These are phyloP conservation scores for Epinephelus malabaricus DNA, from an alignment of 2,797 vertebrate genomes.

Conservation along the genomic window DNA sequence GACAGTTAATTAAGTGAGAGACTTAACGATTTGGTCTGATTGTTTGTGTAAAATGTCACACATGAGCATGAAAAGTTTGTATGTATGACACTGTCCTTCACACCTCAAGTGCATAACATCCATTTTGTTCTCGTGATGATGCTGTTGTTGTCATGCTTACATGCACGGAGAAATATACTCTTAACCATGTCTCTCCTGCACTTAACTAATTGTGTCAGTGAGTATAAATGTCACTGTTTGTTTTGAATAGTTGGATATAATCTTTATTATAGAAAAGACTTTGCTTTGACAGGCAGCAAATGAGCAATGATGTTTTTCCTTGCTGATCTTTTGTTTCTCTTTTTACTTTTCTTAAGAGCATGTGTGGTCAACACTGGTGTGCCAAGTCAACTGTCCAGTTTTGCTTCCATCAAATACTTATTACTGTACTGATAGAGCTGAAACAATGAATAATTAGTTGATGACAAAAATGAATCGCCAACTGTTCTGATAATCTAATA, in stretches of 20 bases:
- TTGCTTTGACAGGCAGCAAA: neutral
- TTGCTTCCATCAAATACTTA: too few relatives aligned
- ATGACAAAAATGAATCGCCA: too few relatives aligned
- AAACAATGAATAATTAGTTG: too few relatives aligned
- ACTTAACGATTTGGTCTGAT: neutral
- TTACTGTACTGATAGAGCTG: too few relatives aligned
- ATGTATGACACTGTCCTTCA: constrained; percentile 9
- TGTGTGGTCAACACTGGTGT: too few relatives aligned
- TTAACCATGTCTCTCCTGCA: neutral
- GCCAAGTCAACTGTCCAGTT: too few relatives aligned
- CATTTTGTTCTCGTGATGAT: neutral
- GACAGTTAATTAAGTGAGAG: neutral
- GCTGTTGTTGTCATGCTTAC: neutral
- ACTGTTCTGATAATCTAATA: too few relatives aligned
- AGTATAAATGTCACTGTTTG: neutral
- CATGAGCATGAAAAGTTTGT: neutral
- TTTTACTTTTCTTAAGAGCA: too few relatives aligned
- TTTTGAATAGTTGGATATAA: neutral
- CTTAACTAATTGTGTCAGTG: neutral
- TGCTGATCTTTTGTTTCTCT: too few relatives aligned
- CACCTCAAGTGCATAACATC: neutral
- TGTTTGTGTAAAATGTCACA: neutral
- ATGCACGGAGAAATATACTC: neutral
- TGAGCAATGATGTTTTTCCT: too few relatives aligned
- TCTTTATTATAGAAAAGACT: neutral